Evolutionary conservation across 2,113 vertebrate genomes (phyloP).

Genomic region (Otocyon megalotis): DNA sequence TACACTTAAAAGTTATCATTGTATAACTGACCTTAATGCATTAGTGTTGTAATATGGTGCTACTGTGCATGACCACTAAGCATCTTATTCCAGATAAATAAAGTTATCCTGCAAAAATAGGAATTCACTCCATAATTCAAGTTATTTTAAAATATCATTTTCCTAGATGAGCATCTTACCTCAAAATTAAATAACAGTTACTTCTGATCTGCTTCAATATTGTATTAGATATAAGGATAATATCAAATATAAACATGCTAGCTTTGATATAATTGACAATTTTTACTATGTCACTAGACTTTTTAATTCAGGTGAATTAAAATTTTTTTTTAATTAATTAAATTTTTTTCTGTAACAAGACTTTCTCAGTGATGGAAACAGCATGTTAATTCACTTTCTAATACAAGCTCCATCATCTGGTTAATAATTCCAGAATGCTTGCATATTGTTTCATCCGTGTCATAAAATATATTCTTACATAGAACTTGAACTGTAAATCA

Average conservation of each 20-base stretch:
- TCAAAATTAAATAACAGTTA: background rate
- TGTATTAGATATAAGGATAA: background rate
- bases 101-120: background rate
- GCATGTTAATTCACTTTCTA: background rate
- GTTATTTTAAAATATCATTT: background rate
- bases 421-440: background rate
- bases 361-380: background rate
- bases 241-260: background rate
- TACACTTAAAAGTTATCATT: no score
- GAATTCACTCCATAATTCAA: background rate
- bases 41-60: no score
- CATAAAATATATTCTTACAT: background rate
- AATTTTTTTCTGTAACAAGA: background rate
- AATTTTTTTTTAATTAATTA: no score
- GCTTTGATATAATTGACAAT: background rate
- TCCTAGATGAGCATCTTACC: background rate
- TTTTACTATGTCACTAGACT: background rate
- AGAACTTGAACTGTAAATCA: conserved; percentile 18
- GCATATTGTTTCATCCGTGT: background rate
- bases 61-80: no score
- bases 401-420: background rate
- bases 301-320: background rate
- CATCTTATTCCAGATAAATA: background rate
- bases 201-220: background rate
- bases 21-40: no score